Base-by-base conservation (phyloP, 2,888 invertebrate genomes). In the Xestia ashworthii region DNA sequence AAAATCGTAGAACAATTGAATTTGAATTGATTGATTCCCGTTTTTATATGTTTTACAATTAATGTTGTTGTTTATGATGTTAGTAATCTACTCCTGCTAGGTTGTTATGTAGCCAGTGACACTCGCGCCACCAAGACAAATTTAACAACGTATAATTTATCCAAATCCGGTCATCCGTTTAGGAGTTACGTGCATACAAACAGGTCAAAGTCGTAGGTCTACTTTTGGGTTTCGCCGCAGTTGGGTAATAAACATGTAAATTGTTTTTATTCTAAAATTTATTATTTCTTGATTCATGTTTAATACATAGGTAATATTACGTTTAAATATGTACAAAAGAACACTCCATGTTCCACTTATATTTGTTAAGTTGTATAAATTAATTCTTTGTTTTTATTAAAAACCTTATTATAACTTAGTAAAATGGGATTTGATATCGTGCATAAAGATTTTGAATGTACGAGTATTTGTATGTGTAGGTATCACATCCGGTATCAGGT, bases 291-390 rank as follows among this genome's bases (percentile, higher is more conserved):
- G 1, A 58, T 74, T 74, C n/a, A 69, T 71, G 69, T 73, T 74
- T 53, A 46, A 83, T 83, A 79, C 71, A 64, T 32, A 46, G 22
- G 48, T 53, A 53, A 22, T 80, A 53, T 58, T 55, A 70, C 12
- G 25, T 70, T 58, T 38, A n/a, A 58, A 55, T 78, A 79, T 79
- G 38, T 84, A 82, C 66, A 66, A 60, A 74, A 44, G 70, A 72
- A 62, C 9, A 58, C 22, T 69, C 9, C 19, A 46, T 44, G 22
- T 62, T 68, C 14, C 65, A 71, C 46, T 12, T 41, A 62, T 38
- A 68, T 53, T 46, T 60, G 48, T 22, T n/a, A 74, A 71, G 65
- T 60, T 67, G 60, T 55, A 74, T 80, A 82, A 75, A 84, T 83
- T 62, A 75, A 55, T 75, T 66, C 1, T 46, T 69, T 60, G 32